Base-by-base conservation (phyloP, 1,140 invertebrate genomes). In the Phymastichus coffea region DNA sequence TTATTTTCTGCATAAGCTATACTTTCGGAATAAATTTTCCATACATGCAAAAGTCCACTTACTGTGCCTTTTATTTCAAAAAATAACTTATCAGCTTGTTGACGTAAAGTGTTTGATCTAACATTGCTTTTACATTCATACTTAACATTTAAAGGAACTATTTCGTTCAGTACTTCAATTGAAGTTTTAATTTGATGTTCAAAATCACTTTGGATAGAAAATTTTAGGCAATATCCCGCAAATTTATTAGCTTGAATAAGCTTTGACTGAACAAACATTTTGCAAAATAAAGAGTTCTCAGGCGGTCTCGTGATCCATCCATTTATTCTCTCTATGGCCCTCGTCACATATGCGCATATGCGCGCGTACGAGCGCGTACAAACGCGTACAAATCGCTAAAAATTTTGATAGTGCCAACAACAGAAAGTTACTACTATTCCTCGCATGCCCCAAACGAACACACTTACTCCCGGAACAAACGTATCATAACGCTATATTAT, bases 1-100 rank as follows among this genome's bases (percentile, higher is more conserved):
- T 76, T 67, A 4, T 70, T 65, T 54, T 80, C 78, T 23, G 85
- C 83, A 75, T 76, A 79, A 20, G 82, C 77, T 56, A 87, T 76
- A 64, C 86, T 84, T 70, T 84, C 79, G 57, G 86, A 85, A 67
- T 88, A 88, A 0, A 63, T 37, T 10, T 58, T 83, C 83, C 40
- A 63, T 37, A 56, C 58, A 48, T 66, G 28, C 0, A 58, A 3
- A n/a, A 61, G 57, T 9, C 49, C 17, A 10, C 33, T 6, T 0
- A 40, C 1, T 1, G 12, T 57, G 20, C 55, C 43, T 17, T 51
- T 63, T 2, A 7, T 23, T 12, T 8, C 6, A 30, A 61, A 23
- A 41, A 63, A 68, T 12, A 58, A 49, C 12, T 58, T 2, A 51
- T 69, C 66, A 17, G 63, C 67, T n/a, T 66, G 40, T 2, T 65